Percentiles rank a stretch among this genome's conserved stretches.
Conservation (phyloP, 2,888 invertebrate species). For the Alviniconcha strummeri region DNA sequence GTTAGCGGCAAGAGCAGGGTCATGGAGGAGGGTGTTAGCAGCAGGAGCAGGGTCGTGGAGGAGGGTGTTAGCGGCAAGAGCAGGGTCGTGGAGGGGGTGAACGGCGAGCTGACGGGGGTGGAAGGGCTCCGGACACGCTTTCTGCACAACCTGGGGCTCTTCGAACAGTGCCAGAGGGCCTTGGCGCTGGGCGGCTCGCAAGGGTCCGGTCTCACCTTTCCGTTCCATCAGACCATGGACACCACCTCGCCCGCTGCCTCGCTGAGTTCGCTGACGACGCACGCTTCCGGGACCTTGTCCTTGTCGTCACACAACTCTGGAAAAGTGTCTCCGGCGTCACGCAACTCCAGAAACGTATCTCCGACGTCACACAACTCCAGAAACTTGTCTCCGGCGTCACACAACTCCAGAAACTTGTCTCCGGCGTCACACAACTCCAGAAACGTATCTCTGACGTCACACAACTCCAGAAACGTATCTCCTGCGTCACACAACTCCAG, state of each 20-base stretch:
- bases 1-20: too few species aligned
- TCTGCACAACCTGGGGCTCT: slow-evolving; percentile 17
- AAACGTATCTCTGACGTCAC: not conserved
- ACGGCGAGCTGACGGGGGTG: not conserved
- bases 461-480: not conserved
- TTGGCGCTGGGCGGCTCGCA: not conserved
- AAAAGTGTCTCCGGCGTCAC: not conserved
- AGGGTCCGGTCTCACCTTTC: not conserved
- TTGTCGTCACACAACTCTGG: not conserved
- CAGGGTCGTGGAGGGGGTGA: too few species aligned
- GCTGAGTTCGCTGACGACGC: not conserved
- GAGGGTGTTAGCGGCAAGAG: too few species aligned
- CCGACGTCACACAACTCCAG: not conserved
- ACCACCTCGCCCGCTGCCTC: not conserved
- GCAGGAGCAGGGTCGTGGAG: too few species aligned
- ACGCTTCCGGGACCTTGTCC: too few species aligned
- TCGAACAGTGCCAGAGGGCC: slow-evolving; percentile 4
- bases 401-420: not conserved
- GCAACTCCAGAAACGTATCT: not conserved
- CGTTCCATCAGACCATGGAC: not conserved
- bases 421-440: not conserved
- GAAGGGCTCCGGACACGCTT: slow-evolving; percentile 6
- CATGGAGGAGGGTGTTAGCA: too few species aligned
- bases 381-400: not conserved
- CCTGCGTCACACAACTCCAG: not conserved